Evolutionary conservation across 2,113 vertebrate species (phyloP).

Genomic region (Stigmatopora argus): DNA sequence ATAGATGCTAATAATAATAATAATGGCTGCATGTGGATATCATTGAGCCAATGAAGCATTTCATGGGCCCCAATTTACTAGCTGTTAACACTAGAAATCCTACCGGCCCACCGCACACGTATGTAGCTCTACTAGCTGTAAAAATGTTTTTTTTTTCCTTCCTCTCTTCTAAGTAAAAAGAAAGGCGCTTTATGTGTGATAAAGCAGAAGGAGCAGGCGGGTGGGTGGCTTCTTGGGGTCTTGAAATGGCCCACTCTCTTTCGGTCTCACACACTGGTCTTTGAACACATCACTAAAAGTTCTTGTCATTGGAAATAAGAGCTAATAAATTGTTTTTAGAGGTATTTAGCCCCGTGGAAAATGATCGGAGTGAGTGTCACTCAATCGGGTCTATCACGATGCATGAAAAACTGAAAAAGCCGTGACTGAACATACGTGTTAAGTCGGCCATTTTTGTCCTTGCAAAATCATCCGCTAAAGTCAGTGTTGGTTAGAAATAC

Average conservation of each 20-base stretch:
- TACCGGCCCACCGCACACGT: constrained; percentile 35
- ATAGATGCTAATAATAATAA: too few relatives aligned
- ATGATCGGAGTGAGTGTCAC: not conserved
- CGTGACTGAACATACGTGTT: not conserved
- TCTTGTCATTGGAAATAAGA: not conserved
- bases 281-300: constrained; percentile 22
- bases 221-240: constrained; percentile 35
- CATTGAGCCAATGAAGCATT: constrained; percentile 57
- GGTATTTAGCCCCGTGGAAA: too few relatives aligned
- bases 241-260: constrained; percentile 25
- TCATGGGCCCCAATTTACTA: constrained; percentile 69
- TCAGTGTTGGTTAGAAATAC: too few relatives aligned
- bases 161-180: constrained; percentile 47
- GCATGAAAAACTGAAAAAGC: not conserved
- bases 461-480: too few relatives aligned
- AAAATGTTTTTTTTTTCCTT: constrained; percentile 59
- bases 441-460: not conserved
- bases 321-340: not conserved
- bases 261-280: not conserved
- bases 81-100: constrained; percentile 72
- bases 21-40: constrained; percentile 65
- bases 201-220: constrained; percentile 32
- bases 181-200: constrained; percentile 65
- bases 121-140: constrained; percentile 41
- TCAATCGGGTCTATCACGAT: not conserved